Evolutionary conservation across 2,888 invertebrate species (phyloP), one percentile per base, ranked within the genome.

Genomic region (Neuroscelio doddi): DNA sequence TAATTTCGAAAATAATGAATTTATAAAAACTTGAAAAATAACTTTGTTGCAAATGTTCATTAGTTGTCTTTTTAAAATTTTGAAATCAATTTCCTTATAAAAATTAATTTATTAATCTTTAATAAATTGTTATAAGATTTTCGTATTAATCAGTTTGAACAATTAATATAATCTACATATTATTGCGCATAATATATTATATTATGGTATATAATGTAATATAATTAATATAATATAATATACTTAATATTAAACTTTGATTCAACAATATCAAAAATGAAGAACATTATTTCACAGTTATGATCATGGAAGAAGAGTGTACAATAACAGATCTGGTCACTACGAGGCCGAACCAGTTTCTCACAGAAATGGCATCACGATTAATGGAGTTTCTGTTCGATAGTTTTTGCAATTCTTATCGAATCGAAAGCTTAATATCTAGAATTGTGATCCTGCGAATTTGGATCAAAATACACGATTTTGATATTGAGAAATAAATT

Each of bases 321-420:
- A 82, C 69, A 77, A 81, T 52, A 69, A 64, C 64, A 79, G 83
- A 66, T 76, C 83, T 5, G 80, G 84, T 51, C 84, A 84, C 39
- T 90, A 90, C 79, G 90, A 90, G 61, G 91, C 92, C 0, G 92
- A 92, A 72, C 92, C 92, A 7, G 84, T 87, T 0, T 85, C 87
- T 29, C 85, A 85, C 65, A 86, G 86, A 64, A 90, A 89, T 42
- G 90, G 90, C 15, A 92, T 95, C 75, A 95, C 95, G 38, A 95
- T 95, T 75, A 95, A 95, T 80, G 95, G 95, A 5, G 94, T 95
- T 41, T 91, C 94, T 30, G 93, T 95, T 45, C 91, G 93, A 87
- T 94, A 88, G 85, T 74, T 70, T 50, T 47, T 10, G 30, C 39
- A 14, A 42, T 21, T 21, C 2, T 51, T 50, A 26, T 10, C 32